Base-by-base conservation (phyloP, 2,797 vertebrate genomes). In the Myripristis murdjan region DNA sequence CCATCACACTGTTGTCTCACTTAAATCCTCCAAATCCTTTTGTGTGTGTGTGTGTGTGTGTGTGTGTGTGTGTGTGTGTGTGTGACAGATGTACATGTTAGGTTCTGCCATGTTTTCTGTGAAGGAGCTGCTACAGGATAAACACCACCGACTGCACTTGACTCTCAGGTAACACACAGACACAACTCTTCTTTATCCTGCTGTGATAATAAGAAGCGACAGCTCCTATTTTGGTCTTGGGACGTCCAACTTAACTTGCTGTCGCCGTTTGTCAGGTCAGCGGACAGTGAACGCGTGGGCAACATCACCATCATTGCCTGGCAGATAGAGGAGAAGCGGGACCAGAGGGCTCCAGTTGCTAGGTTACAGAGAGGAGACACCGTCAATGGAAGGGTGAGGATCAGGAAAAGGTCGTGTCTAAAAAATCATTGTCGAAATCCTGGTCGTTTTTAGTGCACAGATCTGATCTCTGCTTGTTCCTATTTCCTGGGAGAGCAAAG, bases 241-340 rank as follows among this genome's bases (percentile, higher is more conserved):
- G 47, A 48, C 0, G 15, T n/a, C n/a, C n/a, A n/a, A n/a, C 65
- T 73, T 63, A 12, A 15, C 31, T 7, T 26, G 0, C 23, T 64
- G 77, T 81, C 2, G 0, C 26, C 73, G 74, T 54, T 47, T 12
- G 43, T 54, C 92, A 99, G 98, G 93, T 99, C 98, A 56, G 96
- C 97, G n/a, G 98, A 99, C 92, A 97, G 92, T 24, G 95, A 97
- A 82, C 95, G 96, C 0, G 95, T 99, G 57, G 98, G 98, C 39
- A 99, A 97, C 90, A 95, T 99, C 91, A 97, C 97, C 0, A 96
- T 99, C 86, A 98, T 99, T 26, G 98, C 97, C 71, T 99, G 98
- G 98, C 97, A 98, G 84, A 96, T 98, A 83, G 98, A 99, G 65
- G 97, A 98, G 84, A 99, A 97, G 88, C 94, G 95, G 0, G 97